phyloP scores from a whole-genome alignment of 23 tunicate genomes.

The Clavelina lepadiformis region DNA sequence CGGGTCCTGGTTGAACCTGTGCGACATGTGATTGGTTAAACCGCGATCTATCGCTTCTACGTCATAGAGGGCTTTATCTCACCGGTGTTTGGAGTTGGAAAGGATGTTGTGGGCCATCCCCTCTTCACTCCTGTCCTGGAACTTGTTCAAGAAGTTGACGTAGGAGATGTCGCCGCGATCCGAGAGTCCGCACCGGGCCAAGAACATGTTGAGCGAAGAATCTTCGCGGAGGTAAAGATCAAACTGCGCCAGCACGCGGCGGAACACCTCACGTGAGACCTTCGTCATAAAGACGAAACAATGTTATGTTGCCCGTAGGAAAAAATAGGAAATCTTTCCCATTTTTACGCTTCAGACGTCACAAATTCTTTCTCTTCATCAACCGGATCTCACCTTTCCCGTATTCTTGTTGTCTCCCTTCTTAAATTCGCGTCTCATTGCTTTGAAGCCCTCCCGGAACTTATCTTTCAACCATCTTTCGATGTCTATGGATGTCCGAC shows the following conservation, averaged over 20 bases:
- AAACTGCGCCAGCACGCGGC: conserved; percentile 85
- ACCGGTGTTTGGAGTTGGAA: conserved; percentile 75
- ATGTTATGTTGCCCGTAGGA: too few species aligned
- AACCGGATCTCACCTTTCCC: conserved; percentile 45
- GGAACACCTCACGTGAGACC: conserved; percentile 79
- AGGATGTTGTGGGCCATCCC: conserved; percentile 90
- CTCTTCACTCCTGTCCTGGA: conserved; percentile 91
- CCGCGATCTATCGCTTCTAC: not conserved
- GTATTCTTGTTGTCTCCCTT: conserved; percentile 54
- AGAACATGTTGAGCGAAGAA: conserved; percentile 80
- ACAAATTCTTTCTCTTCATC: too few species aligned
- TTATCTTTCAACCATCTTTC: conserved; percentile 92
- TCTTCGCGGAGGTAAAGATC: conserved; percentile 88
- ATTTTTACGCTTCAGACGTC: too few species aligned
- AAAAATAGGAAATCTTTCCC: too few species aligned
- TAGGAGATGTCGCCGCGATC: conserved; percentile 77
- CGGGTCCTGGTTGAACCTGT: conserved; percentile 73
- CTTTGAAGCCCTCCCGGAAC: conserved; percentile 90
- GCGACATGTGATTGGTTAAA: not conserved
- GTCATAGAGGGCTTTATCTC: too few species aligned
- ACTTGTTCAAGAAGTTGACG: conserved; percentile 66
- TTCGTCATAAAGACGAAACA: conserved; percentile 8
- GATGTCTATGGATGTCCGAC: conserved; percentile 80
- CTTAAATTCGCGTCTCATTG: conserved; percentile 70
- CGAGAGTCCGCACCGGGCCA: conserved; percentile 76